phyloP scores from a whole-genome alignment of 1,140 invertebrate genomes.

The Drosophila neocordata region DNA sequence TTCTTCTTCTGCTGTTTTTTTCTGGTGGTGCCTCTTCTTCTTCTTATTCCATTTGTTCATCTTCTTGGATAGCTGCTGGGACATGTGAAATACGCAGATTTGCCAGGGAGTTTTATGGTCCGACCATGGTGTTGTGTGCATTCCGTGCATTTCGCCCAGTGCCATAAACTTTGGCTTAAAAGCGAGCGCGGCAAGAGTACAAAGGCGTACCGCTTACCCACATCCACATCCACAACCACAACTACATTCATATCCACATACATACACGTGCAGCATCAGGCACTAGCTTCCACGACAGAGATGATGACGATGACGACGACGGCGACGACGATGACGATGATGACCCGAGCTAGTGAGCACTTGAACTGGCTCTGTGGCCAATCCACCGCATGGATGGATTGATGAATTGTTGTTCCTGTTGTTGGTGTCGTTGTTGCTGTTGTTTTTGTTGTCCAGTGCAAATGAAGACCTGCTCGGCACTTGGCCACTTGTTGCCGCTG shows the following conservation, averaged over 20 bases:
- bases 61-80: slow-evolving; percentile 65
- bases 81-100: slow-evolving; percentile 81
- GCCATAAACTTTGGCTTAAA: slow-evolving; percentile 78
- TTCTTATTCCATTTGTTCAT: slow-evolving; percentile 13
- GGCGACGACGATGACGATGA: slow-evolving; percentile 34
- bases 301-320: not conserved
- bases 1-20: not conserved
- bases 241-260: slow-evolving; percentile 6
- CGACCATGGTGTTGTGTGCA: slow-evolving; percentile 55
- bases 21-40: not conserved
- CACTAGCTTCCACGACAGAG: slow-evolving; percentile 6
- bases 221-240: slow-evolving; percentile 21
- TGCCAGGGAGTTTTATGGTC: slow-evolving; percentile 76
- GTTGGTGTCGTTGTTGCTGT: slow-evolving; percentile 22
- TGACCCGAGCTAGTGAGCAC: slow-evolving; percentile 76
- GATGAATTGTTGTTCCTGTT: slow-evolving; percentile 67
- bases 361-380: slow-evolving; percentile 61
- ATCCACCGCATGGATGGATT: slow-evolving; percentile 63
- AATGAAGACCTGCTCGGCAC: slow-evolving; percentile 70
- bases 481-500: slow-evolving; percentile 56
- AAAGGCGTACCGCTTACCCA: slow-evolving; percentile 24
- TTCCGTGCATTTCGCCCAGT: slow-evolving; percentile 75
- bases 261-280: slow-evolving; percentile 37
- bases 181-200: slow-evolving; percentile 64
- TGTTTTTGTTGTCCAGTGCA: slow-evolving; percentile 59